A percentile compares a stretch with the other conserved stretches of the same genome.
Conservation (phyloP, 1,140 invertebrate genomes). For the Periplaneta americana region DNA sequence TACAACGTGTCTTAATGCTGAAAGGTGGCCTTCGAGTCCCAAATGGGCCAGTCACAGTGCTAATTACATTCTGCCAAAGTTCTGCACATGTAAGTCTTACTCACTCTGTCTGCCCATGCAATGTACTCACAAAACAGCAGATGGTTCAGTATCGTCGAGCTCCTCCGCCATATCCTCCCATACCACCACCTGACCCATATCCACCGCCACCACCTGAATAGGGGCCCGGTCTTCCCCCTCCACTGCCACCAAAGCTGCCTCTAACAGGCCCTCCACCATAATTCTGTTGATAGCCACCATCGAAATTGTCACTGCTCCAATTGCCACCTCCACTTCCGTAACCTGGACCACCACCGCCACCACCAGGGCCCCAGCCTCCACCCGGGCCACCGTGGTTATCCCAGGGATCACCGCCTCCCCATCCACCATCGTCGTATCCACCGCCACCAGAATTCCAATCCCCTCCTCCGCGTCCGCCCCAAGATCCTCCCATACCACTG, state of each 20-base stretch:
- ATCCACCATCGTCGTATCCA: conserved; percentile 11
- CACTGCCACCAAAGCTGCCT: conserved; percentile 28
- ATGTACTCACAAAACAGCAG: not conserved
- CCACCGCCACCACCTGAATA: conserved; percentile 19
- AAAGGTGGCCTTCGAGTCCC: not conserved
- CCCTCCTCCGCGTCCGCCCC: conserved; percentile 32
- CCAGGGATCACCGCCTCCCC: conserved; percentile 17
- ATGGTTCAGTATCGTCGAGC: conserved; percentile 9
- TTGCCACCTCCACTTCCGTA: conserved; percentile 42
- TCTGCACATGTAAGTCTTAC: not conserved
- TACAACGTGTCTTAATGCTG: not conserved
- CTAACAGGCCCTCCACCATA: conserved; percentile 63
- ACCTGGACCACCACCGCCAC: conserved; percentile 21
- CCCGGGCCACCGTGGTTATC: conserved; percentile 23
- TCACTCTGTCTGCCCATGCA: not conserved
- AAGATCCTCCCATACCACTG: conserved; percentile 25
- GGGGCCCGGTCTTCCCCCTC: conserved; percentile 17
- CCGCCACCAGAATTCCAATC: conserved; percentile 24
- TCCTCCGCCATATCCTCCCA: conserved; percentile 24
- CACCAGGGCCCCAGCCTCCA: conserved; percentile 31
- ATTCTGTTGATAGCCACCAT: conserved; percentile 67
- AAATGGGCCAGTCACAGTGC: not conserved
- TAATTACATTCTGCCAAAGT: no score
- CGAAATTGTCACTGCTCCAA: conserved; percentile 58
- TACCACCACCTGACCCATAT: conserved; percentile 10